Evolutionary conservation across 2,888 invertebrate genomes (phyloP).

Genomic region (Stenodera caucasica): DNA sequence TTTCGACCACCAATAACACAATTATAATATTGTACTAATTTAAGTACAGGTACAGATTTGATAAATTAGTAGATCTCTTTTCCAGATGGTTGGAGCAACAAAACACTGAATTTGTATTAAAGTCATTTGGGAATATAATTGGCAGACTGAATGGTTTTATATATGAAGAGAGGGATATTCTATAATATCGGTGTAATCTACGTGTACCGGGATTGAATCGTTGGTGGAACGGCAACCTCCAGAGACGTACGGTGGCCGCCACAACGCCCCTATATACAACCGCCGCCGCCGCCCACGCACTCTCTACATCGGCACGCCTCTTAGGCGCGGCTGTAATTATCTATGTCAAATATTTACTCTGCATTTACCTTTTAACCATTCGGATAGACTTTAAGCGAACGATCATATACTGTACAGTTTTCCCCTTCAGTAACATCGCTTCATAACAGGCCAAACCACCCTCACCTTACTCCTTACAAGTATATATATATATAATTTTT

Average conservation of each 20-base stretch:
- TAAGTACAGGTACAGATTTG: neutral
- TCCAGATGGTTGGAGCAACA: constrained; percentile 23
- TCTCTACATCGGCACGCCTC: constrained; percentile 45
- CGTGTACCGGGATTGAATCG: constrained; percentile 27
- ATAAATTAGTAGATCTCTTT: neutral
- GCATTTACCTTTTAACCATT: constrained; percentile 56
- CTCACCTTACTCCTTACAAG: neutral
- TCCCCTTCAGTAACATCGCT: constrained; percentile 18
- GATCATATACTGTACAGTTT: constrained; percentile 39
- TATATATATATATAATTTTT: neutral
- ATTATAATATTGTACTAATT: no score
- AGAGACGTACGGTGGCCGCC: constrained; percentile 37
- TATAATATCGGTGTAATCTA: constrained; percentile 14
- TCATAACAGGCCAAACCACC: neutral
- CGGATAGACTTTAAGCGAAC: constrained; percentile 46
- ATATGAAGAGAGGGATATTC: constrained; percentile 19
- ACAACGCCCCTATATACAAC: constrained; percentile 18
- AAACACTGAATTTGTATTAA: constrained; percentile 19
- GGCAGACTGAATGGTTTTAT: constrained; percentile 24
- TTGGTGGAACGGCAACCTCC: constrained; percentile 34
- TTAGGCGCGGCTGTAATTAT: constrained; percentile 55
- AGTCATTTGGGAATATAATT: constrained; percentile 30
- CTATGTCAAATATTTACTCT: constrained; percentile 54
- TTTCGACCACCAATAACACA: no score
- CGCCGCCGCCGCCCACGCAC: constrained; percentile 21